phyloP scores from a whole-genome alignment of 2,888 invertebrate genomes.

The Drosophila tanythrix region DNA sequence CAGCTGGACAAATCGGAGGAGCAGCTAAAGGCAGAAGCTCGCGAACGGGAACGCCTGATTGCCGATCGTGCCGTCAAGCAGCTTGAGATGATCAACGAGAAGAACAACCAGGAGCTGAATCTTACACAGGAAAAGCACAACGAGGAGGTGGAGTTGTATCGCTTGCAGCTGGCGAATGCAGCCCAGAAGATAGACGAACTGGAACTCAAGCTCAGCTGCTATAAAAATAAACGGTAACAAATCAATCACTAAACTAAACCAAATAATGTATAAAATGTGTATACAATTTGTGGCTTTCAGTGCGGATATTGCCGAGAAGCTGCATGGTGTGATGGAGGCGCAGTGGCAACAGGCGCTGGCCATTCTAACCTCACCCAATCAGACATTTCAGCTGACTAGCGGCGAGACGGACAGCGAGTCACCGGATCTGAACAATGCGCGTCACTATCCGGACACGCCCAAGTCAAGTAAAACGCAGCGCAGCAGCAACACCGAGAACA shows the following conservation, averaged over 20 bases:
- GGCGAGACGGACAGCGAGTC: conserved; percentile 65
- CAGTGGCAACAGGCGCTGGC: conserved; percentile 92
- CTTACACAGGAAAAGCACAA: conserved; percentile 91
- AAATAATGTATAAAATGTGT: background rate
- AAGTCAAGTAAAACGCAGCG: conserved; percentile 77
- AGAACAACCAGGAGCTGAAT: conserved; percentile 90
- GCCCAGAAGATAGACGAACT: conserved; percentile 88
- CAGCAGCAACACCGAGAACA: conserved; percentile 70
- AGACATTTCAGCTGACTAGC: conserved; percentile 46
- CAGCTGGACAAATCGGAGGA: conserved; percentile 90
- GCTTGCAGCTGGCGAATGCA: conserved; percentile 89
- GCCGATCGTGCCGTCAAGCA: conserved; percentile 90
- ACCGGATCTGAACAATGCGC: conserved; percentile 75
- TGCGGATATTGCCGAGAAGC: conserved; percentile 89
- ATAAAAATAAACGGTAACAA: conserved; percentile 81
- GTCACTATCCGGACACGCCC: conserved; percentile 81
- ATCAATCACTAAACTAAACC: background rate
- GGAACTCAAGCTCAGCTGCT: conserved; percentile 86
- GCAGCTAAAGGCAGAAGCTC: conserved; percentile 88
- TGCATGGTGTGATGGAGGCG: conserved; percentile 91
- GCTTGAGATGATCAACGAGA: conserved; percentile 89
- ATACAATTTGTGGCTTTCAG: conserved; percentile 83
- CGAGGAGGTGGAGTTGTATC: conserved; percentile 91
- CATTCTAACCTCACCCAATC: conserved; percentile 87
- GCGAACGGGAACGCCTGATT: conserved; percentile 88